These are phyloP conservation scores for Amphipyra berbera DNA, from an alignment of 2,888 invertebrate species.

Conservation along the genomic window DNA sequence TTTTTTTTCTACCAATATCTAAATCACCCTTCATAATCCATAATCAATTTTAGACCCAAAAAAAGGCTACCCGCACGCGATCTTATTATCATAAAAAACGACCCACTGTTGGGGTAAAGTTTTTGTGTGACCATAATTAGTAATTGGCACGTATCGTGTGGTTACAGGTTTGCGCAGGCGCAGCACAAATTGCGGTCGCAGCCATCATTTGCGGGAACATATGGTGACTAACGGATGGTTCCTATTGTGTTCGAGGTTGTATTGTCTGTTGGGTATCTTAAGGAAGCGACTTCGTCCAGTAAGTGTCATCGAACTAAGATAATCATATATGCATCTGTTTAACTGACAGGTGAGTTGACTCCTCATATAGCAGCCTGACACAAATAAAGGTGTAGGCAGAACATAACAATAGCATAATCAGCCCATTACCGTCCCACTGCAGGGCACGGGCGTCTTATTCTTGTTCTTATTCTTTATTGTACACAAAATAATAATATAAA, in stretches of 20 bases:
- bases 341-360: no score
- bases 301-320: not conserved
- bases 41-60: slow-evolving; percentile 39
- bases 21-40: slow-evolving; percentile 20
- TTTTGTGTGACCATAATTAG: slow-evolving; percentile 78
- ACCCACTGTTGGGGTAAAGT: slow-evolving; percentile 56
- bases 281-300: not conserved
- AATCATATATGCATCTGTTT: no score
- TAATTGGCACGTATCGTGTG: slow-evolving; percentile 82
- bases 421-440: no score
- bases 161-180: slow-evolving; percentile 62
- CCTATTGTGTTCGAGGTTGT: slow-evolving; percentile 22
- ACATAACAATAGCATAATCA: no score
- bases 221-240: slow-evolving; percentile 53
- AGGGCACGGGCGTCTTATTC: no score
- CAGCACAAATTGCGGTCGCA: slow-evolving; percentile 59
- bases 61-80: slow-evolving; percentile 55
- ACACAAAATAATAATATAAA: no score
- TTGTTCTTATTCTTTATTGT: no score
- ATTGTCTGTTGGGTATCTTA: slow-evolving; percentile 17
- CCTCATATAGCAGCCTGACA: no score
- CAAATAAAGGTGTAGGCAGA: no score
- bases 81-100: slow-evolving; percentile 52
- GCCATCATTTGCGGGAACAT: slow-evolving; percentile 48
- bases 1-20: slow-evolving; percentile 1